Evolutionary conservation across 1,140 invertebrate genomes (phyloP).

Genomic region (Bombus cullumanus): DNA sequence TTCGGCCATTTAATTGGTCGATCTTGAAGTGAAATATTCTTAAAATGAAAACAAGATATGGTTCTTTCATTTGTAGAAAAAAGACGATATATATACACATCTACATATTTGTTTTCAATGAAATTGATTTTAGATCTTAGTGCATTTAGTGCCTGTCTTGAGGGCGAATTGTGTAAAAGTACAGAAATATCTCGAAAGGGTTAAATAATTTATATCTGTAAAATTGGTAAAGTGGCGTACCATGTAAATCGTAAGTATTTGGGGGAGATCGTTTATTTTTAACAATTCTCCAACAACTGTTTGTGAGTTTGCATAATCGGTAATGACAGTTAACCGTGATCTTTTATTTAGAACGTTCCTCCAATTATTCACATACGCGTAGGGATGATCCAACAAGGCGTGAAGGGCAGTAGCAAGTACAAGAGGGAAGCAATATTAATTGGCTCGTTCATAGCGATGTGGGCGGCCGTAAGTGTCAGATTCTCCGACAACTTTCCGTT

Average conservation of each 20-base stretch:
- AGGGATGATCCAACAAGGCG: constrained; percentile 59
- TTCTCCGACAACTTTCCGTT: constrained; percentile 64
- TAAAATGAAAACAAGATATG: too few species aligned
- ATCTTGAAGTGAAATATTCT: too few species aligned
- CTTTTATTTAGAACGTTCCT: constrained; percentile 38
- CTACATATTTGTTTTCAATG: too few species aligned
- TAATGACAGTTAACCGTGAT: constrained; percentile 45
- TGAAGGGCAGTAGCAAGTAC: constrained; percentile 56
- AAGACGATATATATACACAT: too few species aligned
- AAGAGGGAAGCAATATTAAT: constrained; percentile 70
- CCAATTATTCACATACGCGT: constrained; percentile 62
- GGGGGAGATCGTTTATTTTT: neutral
- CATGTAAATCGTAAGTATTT: neutral
- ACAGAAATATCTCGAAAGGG: neutral
- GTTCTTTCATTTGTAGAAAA: too few species aligned
- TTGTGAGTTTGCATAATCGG: constrained; percentile 38
- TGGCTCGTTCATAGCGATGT: constrained; percentile 68
- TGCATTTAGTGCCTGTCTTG: too few species aligned
- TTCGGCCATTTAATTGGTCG: too few species aligned
- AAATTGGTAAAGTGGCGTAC: neutral
- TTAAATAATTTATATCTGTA: neutral
- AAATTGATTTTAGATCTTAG: too few species aligned
- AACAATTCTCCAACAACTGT: neutral
- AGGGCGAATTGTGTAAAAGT: too few species aligned
- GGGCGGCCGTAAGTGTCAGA: constrained; percentile 63